Conservation (phyloP, 1,140 invertebrate species). For the Diabrotica virgifera region DNA sequence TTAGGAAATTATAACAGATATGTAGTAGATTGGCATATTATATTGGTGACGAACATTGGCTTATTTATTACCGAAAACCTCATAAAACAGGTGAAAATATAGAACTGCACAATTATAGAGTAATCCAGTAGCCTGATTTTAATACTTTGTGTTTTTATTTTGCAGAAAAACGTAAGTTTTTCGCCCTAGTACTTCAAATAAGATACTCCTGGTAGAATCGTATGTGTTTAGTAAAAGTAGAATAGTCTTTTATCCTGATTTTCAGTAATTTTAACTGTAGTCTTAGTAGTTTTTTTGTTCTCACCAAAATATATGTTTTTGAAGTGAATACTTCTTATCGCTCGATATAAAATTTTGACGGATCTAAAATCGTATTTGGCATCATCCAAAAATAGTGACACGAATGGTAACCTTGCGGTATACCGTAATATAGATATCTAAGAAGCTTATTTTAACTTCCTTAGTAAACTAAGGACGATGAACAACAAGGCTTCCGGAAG, state of each 20-base stretch:
- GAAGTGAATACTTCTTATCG: conserved; percentile 11
- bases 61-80: background rate
- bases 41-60: too few relatives aligned
- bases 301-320: conserved; percentile 13
- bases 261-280: background rate
- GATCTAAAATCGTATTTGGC: too few relatives aligned
- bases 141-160: conserved; percentile 30
- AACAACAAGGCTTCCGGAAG: too few relatives aligned
- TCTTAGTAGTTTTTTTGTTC: background rate
- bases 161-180: conserved; percentile 42
- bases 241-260: background rate
- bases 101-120: background rate
- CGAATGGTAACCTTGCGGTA: too few relatives aligned
- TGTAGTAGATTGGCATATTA: too few relatives aligned
- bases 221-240: conserved; percentile 25
- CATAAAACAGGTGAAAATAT: background rate
- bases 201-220: conserved; percentile 14
- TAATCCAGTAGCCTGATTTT: background rate
- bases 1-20: too few relatives aligned
- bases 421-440: too few relatives aligned
- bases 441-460: too few relatives aligned
- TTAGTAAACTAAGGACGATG: too few relatives aligned
- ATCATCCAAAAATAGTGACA: too few relatives aligned
- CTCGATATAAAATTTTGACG: too few relatives aligned
- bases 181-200: conserved; percentile 11